Evolutionary conservation across 2,888 invertebrate genomes (phyloP).

Genomic region (Aelia acuminata): DNA sequence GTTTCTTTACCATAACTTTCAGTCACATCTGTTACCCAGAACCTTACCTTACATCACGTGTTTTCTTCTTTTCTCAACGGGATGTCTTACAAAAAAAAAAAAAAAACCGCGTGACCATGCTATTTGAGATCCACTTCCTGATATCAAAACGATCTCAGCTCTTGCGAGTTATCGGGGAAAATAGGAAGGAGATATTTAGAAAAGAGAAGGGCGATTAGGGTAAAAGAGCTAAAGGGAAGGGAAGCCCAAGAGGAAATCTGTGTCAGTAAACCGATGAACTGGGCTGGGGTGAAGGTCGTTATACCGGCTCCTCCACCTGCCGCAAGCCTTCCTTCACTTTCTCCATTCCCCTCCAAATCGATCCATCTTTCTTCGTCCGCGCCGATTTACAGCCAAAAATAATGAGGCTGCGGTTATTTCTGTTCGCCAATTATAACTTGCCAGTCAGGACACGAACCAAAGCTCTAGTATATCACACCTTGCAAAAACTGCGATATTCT

Average conservation of each 20-base stretch:
- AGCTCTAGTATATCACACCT: background rate
- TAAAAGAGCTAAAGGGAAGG: background rate
- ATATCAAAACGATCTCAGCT: background rate
- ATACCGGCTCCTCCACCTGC: background rate
- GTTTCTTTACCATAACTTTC: background rate
- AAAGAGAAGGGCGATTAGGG: background rate
- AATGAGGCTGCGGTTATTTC: background rate
- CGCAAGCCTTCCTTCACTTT: background rate
- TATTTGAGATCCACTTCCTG: background rate
- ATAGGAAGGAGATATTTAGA: background rate
- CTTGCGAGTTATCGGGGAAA: background rate
- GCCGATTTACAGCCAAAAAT: background rate
- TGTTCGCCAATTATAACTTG: background rate
- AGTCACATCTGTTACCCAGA: background rate
- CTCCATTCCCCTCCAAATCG: background rate
- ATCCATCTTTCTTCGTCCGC: background rate
- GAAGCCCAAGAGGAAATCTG: background rate
- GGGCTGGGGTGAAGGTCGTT: conserved; percentile 17
- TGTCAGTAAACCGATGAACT: conserved; percentile 26
- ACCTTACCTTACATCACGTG: background rate
- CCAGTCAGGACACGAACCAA: background rate
- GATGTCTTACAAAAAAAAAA: background rate
- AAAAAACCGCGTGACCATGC: background rate
- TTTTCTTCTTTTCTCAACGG: background rate
- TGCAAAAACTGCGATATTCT: too few species aligned